Evolutionary conservation across 1,140 invertebrate genomes (phyloP), one percentile per base, ranked within the genome.

Genomic region (Ceratitis capitata): DNA sequence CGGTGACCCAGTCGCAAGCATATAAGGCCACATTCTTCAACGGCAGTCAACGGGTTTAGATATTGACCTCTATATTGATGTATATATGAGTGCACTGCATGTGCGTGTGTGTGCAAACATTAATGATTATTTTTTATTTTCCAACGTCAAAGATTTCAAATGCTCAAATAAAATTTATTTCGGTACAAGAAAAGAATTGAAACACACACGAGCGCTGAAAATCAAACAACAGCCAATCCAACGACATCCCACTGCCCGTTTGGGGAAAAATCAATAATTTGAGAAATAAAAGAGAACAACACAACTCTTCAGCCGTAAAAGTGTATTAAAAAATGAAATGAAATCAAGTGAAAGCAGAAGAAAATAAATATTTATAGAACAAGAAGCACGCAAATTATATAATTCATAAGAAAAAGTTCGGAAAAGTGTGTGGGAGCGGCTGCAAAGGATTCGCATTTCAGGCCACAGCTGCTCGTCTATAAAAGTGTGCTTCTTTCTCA

Each of bases 131-230:
- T n/a, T n/a, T n/a, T 56, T 23, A 56, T 56, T 56, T n/a, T n/a
- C n/a, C n/a, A 61, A 26, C 58, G 12, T 14, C 23, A n/a, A 69
- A 69, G n/a, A 35, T 39, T 19, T 19, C 51, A 19, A 39, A 5
- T 35, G 61, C 61, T 69, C 32, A 69, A 69, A 35, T 39, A 69
- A 69, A 69, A 69, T 69, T 69, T 35, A 69, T 69, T 9, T 35
- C 61, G 19, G 61, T 53, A 56, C 32, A 39, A 69, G 35, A 26
- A 4, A 32, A 39, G 61, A 19, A 53, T 53, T 64, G 32, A n/a
- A 64, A 16, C 61, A 32, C 14, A 16, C 29, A 69, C 61, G 61
- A 35, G 39, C 5, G 14, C 16, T 61, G n/a, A 69, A 19, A 29
- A 35, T 35, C 9, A 29, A 5, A 12, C 10, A 61, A 32, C 23